Evolutionary conservation across 37 sponge, comb jelly and placozoan genomes (phyloP).

Genomic region (Geodia barretti): DNA sequence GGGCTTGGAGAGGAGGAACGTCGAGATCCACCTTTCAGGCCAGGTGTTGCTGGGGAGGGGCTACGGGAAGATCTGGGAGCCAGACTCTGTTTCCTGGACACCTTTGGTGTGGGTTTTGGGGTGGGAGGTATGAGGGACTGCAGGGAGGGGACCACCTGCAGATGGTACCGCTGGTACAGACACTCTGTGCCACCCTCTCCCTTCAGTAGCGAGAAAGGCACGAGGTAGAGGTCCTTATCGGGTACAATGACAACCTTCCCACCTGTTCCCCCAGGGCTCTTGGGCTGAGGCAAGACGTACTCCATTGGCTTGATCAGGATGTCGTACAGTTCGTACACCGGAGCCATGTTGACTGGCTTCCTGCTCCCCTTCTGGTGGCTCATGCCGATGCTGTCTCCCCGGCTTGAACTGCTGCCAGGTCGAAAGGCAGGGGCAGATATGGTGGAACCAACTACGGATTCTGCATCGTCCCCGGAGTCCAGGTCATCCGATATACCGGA

Average conservation of each 20-base stretch:
- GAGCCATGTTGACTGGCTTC: conserved; percentile 66
- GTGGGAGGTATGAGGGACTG: conserved; percentile 43
- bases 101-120: background rate
- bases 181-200: conserved; percentile 43
- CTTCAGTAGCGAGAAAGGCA: conserved; percentile 86
- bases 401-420: too few species aligned
- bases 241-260: conserved; percentile 73
- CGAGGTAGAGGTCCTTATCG: conserved; percentile 90
- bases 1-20: conserved; percentile 5
- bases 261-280: background rate
- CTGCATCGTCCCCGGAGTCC: conserved; percentile 61
- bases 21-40: background rate
- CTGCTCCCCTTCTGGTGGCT: conserved; percentile 22
- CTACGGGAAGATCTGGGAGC: background rate
- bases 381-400: conserved; percentile 1
- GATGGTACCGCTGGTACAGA: conserved; percentile 75
- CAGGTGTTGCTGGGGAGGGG: background rate
- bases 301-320: conserved; percentile 87
- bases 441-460: conserved; percentile 39
- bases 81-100: background rate
- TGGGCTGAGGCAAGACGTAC: conserved; percentile 70
- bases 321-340: conserved; percentile 82
- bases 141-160: conserved; percentile 67
- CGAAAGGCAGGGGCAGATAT: conserved; percentile 11
- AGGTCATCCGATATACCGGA: conserved; percentile 66